phyloP scores from a whole-genome alignment of 2,888 invertebrate genomes.

The Hermodice carunculata region DNA sequence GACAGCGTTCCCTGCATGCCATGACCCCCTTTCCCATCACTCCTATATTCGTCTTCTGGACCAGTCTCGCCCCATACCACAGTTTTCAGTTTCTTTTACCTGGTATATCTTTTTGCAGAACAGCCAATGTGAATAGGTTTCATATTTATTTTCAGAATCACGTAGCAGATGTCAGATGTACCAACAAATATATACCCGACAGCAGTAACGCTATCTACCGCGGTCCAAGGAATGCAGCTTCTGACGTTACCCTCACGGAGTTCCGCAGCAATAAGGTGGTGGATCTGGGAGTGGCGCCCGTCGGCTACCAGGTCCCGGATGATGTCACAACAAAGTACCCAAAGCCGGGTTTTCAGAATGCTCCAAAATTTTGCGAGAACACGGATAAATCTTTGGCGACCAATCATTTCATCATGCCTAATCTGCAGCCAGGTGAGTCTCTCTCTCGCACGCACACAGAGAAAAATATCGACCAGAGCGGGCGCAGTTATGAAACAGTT shows the following conservation, averaged over 20 bases:
- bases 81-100: no score
- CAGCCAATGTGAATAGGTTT: no score
- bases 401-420: slow-evolving; percentile 18
- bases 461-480: not conserved
- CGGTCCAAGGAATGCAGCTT: not conserved
- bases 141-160: slow-evolving; percentile 25
- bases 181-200: slow-evolving; percentile 29
- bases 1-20: no score
- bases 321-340: slow-evolving; percentile 22
- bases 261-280: slow-evolving; percentile 5
- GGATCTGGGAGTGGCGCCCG: slow-evolving; percentile 24
- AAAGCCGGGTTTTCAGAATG: slow-evolving; percentile 31
- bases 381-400: slow-evolving; percentile 31
- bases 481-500: not conserved
- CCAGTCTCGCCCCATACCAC: no score
- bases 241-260: slow-evolving; percentile 8
- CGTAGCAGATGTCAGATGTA: slow-evolving; percentile 27
- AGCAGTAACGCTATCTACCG: slow-evolving; percentile 18
- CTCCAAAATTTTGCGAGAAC: slow-evolving; percentile 31
- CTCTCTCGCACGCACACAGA: not conserved
- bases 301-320: slow-evolving; percentile 12
- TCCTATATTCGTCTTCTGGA: no score
- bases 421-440: slow-evolving; percentile 18
- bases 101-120: no score
- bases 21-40: no score